Evolutionary conservation across 2,888 invertebrate genomes (phyloP).

Genomic region (Drosophila suboccidentalis): DNA sequence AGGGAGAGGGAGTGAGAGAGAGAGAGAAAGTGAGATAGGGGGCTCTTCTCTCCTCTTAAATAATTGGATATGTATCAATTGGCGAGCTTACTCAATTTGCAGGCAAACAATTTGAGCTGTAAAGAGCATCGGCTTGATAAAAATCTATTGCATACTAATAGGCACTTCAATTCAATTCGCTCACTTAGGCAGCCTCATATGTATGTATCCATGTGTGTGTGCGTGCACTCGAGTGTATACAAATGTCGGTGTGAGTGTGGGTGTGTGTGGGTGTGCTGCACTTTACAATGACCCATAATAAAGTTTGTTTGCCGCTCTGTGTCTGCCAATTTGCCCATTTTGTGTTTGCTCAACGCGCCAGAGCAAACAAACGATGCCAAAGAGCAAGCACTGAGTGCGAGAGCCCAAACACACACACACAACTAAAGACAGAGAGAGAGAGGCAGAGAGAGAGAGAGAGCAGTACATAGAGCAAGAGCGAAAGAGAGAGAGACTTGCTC

Average conservation of each 20-base stretch:
- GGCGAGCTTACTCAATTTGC: conserved; percentile 60
- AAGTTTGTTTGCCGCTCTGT: conserved; percentile 72
- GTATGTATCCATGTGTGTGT: conserved; percentile 1
- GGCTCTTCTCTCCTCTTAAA: conserved; percentile 25
- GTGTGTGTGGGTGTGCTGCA: conserved; percentile 42
- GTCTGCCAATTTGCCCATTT: conserved; percentile 71
- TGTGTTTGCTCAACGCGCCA: conserved; percentile 67
- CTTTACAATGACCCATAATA: conserved; percentile 76
- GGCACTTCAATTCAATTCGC: conserved; percentile 74
- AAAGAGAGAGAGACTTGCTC: conserved; percentile 10
- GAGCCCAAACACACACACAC: conserved; percentile 16
- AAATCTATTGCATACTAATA: conserved; percentile 76
- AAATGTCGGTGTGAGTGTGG: conserved; percentile 11
- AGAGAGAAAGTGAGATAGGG: not conserved
- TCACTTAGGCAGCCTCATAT: conserved; percentile 56
- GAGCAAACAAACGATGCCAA: conserved; percentile 57
- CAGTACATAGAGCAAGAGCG: conserved; percentile 9
- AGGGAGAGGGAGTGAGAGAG: no score
- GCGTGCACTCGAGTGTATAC: conserved; percentile 22
- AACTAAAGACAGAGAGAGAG: conserved; percentile 2
- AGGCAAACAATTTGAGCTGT: conserved; percentile 62
- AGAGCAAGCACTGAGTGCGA: conserved; percentile 38
- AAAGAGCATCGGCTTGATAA: conserved; percentile 69
- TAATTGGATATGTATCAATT: conserved; percentile 62
- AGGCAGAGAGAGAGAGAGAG: conserved; percentile 4